phyloP scores from a whole-genome alignment of 2,113 vertebrate genomes.

The Genyomyrus donnyi region DNA sequence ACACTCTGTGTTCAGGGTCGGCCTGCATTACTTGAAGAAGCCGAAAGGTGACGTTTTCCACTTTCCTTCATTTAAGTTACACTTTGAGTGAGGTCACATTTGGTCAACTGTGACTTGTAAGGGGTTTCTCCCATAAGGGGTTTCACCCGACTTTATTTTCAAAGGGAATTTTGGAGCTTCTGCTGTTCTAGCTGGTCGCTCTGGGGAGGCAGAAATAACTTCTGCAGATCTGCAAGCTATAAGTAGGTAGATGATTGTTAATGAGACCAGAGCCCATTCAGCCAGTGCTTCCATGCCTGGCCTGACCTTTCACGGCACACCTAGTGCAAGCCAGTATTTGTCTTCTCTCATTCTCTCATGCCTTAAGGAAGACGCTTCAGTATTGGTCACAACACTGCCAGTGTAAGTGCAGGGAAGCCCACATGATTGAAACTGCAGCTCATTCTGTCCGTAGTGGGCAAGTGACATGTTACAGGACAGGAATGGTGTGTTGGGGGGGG shows the following conservation, averaged over 20 bases:
- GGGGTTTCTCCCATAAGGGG: slow-evolving; percentile 28
- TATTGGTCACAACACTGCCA: slow-evolving; percentile 68
- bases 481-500: slow-evolving; percentile 27
- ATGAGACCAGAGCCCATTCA: slow-evolving; percentile 21
- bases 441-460: slow-evolving; percentile 42
- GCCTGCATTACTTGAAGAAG: slow-evolving; percentile 58
- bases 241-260: slow-evolving; percentile 19
- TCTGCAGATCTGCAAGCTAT: slow-evolving; percentile 37
- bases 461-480: slow-evolving; percentile 38
- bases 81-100: slow-evolving; percentile 40
- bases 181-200: slow-evolving; percentile 39
- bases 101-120: slow-evolving; percentile 30
- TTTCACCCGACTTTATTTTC: slow-evolving; percentile 38
- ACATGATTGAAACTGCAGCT: slow-evolving; percentile 54
- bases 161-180: slow-evolving; percentile 50
- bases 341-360: not conserved
- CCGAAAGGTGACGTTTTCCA: slow-evolving; percentile 30
- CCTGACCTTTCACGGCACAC: slow-evolving; percentile 35
- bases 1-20: slow-evolving; percentile 31
- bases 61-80: slow-evolving; percentile 47
- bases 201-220: slow-evolving; percentile 31
- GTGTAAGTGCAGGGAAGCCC: slow-evolving; percentile 63
- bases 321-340: slow-evolving; percentile 33
- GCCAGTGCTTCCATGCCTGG: slow-evolving; percentile 16
- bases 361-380: slow-evolving; percentile 37